These are phyloP conservation scores for Dilophus febrilis DNA, from an alignment of 2,888 invertebrate genomes.

Conservation along the genomic window DNA sequence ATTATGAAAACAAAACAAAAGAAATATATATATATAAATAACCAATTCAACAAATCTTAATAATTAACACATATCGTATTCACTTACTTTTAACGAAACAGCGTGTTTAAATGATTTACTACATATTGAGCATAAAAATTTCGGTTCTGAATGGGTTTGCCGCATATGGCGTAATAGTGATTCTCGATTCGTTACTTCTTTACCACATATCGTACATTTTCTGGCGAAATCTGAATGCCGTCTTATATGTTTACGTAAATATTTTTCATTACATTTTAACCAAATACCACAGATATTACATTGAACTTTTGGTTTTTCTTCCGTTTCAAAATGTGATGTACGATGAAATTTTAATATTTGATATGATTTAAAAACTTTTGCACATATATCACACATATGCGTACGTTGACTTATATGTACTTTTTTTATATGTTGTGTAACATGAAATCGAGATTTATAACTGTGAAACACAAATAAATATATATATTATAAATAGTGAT, in stretches of 20 bases:
- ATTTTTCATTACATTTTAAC: conserved; percentile 7
- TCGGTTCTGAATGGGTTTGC: conserved; percentile 16
- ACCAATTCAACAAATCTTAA: no score
- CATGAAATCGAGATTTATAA: no score
- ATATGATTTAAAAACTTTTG: conserved; percentile 1
- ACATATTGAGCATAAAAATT: conserved; percentile 24
- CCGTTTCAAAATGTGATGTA: conserved; percentile 20
- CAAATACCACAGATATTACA: conserved; percentile 26
- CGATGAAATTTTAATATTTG: conserved; percentile 23
- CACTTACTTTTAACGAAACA: conserved; percentile 22
- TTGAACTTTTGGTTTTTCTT: conserved; percentile 20
- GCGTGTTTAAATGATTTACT: conserved; percentile 26
- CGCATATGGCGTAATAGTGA: conserved; percentile 26
- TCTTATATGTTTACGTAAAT: background rate
- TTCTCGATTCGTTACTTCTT: no score
- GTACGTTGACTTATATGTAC: background rate
- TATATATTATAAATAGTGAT: no score
- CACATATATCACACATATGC: conserved; percentile 4
- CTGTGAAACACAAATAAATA: no score
- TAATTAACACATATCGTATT: no score
- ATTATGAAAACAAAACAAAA: no score
- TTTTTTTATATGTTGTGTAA: conserved; percentile 1
- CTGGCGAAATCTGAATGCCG: no score
- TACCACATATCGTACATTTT: no score
- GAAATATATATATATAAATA: no score